These are phyloP conservation scores for Brachypodius melanocephalos DNA, from an alignment of 2,113 vertebrate species.

Conservation along the genomic window DNA sequence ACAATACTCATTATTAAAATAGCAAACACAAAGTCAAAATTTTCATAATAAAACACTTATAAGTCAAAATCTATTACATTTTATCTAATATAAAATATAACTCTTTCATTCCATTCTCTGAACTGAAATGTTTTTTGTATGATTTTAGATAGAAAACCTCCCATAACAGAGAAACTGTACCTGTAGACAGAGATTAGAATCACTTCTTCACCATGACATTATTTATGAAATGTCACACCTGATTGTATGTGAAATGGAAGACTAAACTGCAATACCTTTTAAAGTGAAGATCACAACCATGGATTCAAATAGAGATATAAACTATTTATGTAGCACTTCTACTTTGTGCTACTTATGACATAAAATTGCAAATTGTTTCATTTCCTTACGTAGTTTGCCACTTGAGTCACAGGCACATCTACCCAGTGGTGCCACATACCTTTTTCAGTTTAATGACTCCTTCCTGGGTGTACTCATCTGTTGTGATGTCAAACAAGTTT, in stretches of 20 bases:
- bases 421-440: slow-evolving; percentile 62
- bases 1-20: not conserved
- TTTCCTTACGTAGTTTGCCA: not conserved
- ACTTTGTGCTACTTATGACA: not conserved
- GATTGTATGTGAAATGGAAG: not conserved
- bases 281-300: not conserved
- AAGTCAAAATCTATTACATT: not conserved
- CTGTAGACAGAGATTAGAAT: not conserved
- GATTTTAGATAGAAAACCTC: not conserved
- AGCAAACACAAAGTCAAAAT: not conserved
- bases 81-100: not conserved
- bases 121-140: not conserved
- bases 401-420: not conserved
- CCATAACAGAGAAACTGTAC: not conserved
- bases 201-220: not conserved
- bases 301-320: not conserved
- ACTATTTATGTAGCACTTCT: not conserved
- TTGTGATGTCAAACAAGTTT: slow-evolving; percentile 91
- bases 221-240: not conserved
- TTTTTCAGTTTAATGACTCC: slow-evolving; percentile 91
- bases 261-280: not conserved
- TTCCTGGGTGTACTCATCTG: slow-evolving; percentile 92
- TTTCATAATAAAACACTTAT: not conserved
- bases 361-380: not conserved
- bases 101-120: not conserved